Percentiles rank a stretch among this genome's conserved stretches.
These are phyloP conservation scores for Crossaster papposus DNA, from an alignment of 53 echinoderm and acorn worm species.

Conservation along the genomic window DNA sequence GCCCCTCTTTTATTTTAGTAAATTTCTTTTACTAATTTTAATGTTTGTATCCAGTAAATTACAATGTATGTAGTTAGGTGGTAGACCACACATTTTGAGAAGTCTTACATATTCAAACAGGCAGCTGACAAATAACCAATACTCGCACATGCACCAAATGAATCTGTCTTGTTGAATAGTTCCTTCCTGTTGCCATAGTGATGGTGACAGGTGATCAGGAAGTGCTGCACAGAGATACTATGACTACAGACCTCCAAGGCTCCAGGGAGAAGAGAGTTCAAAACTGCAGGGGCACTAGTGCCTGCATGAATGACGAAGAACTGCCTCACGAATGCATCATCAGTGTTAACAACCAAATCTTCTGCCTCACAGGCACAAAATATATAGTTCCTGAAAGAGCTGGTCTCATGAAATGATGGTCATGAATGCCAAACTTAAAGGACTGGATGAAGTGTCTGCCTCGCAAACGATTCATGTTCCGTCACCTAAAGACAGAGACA, in stretches of 20 bases:
- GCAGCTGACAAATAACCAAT: neutral
- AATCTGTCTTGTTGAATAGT: constrained; percentile 13
- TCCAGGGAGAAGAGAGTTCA: neutral
- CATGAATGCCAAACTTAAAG: neutral
- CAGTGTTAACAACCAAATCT: neutral
- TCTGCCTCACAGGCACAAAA: neutral
- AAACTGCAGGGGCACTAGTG: neutral
- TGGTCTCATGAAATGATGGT: neutral
- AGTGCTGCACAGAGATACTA: constrained; percentile 31
- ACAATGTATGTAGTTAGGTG: too few species aligned
- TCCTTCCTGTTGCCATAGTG: constrained; percentile 22
- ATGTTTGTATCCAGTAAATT: too few species aligned
- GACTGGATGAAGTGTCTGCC: neutral
- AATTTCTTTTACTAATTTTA: too few species aligned
- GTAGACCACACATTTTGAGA: neutral
- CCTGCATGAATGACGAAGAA: neutral
- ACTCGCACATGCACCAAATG: neutral
- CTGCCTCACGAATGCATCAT: neutral
- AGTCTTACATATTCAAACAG: neutral
- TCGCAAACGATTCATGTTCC: neutral
- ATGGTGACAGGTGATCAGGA: constrained; percentile 53
- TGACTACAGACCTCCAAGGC: neutral
- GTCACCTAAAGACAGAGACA: neutral
- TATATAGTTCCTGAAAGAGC: neutral
- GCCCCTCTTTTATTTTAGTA: neutral